Evolutionary conservation across 2,113 vertebrate species (phyloP).

Genomic region (Thoracochromis brauschi): DNA sequence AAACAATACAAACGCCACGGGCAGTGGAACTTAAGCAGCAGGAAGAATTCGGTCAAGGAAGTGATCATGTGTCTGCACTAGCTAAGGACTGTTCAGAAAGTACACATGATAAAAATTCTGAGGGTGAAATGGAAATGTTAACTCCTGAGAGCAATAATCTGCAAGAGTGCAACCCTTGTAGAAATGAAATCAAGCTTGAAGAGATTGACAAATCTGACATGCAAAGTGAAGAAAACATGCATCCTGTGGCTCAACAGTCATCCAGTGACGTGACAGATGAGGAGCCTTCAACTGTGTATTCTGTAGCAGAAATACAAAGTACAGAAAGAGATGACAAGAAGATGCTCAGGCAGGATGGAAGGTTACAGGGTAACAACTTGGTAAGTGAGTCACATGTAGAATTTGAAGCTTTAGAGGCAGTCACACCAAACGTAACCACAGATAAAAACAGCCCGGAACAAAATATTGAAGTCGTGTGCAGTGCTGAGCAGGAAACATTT

Average conservation of each 20-base stretch:
- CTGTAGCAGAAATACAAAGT: neutral
- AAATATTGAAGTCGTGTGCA: neutral
- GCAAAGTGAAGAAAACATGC: neutral
- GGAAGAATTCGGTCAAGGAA: neutral
- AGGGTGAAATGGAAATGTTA: neutral
- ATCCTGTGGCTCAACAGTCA: neutral
- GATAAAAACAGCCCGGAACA: neutral
- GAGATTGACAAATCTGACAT: neutral
- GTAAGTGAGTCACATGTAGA: neutral
- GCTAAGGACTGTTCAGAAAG: neutral
- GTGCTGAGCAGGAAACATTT: neutral
- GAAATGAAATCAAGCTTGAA: neutral
- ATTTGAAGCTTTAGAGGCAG: neutral
- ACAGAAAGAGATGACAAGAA: neutral
- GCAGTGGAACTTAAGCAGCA: neutral
- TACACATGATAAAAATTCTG: neutral
- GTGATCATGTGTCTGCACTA: neutral
- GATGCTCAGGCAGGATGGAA: neutral
- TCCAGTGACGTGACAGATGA: neutral
- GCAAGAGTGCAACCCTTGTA: neutral
- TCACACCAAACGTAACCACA: neutral
- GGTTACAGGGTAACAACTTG: neutral
- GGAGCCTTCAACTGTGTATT: neutral
- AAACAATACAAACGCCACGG: neutral
- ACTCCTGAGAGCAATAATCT: neutral